Conservation (phyloP, 2,113 vertebrate species). For the Ceyx margarethae region DNA sequence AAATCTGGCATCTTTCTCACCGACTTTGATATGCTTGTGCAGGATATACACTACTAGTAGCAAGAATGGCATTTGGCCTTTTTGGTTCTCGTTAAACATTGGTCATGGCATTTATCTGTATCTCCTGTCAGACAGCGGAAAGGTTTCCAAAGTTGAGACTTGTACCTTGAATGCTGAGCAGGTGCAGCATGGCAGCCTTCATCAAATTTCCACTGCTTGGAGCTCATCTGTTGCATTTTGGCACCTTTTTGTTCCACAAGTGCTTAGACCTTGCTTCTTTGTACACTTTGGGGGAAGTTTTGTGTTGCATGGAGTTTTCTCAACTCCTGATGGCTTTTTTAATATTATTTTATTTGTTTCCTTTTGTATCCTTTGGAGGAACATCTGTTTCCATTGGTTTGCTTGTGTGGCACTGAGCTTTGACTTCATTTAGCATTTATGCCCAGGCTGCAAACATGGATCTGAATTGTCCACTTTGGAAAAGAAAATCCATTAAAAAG, state of each 20-base stretch:
- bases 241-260: not conserved
- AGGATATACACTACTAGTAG: not conserved
- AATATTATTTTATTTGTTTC: not conserved
- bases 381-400: not conserved
- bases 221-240: not conserved
- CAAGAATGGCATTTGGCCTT: not conserved
- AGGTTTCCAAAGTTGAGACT: not conserved
- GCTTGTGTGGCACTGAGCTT: not conserved
- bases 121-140: not conserved
- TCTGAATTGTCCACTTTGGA: not conserved
- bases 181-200: not conserved
- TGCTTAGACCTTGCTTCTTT: not conserved
- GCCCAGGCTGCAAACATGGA: not conserved
- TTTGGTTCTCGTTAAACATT: not conserved
- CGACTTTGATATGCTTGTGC: not conserved
- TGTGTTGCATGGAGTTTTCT: fast-evolving
- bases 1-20: not conserved
- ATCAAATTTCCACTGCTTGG: not conserved
- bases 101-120: not conserved
- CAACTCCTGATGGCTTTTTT: not conserved
- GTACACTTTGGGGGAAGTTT: not conserved
- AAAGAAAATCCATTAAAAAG: not conserved
- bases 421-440: not conserved
- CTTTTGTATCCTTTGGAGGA: not conserved
- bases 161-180: fast-evolving